Evolutionary conservation across 1,140 invertebrate genomes (phyloP), one percentile per base, ranked within the genome.

Genomic region (Drosophila nannoptera): DNA sequence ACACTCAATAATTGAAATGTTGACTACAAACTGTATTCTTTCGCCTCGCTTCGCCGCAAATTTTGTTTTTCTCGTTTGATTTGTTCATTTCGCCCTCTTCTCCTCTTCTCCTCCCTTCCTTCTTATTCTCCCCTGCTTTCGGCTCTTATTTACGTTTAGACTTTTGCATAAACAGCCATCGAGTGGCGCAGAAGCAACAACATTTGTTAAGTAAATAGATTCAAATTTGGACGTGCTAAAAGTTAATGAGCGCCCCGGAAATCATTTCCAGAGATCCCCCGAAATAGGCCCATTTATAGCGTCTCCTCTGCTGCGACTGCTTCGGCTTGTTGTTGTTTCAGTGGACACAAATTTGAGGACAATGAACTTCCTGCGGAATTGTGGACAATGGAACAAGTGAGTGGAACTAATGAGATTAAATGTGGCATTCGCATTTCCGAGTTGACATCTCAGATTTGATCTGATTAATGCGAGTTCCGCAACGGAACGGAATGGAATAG

Each of bases 191-290:
- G 48, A 42, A 55, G 49, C 54, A 70, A 53, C 33, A 42, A 71
- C 42, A 71, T 43, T 43, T 43, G 68, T 62, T 67, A 73, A 80
- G 63, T 80, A 76, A 80, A 80, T 80, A 80, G 72, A 73, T 81
- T 76, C 59, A 74, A 81, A 76, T 80, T 80, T 76, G 58, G 54
- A 71, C 64, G 64, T 71, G 69, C 69, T 71, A 67, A 71, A 71
- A 80, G 69, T 81, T 81, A 76, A 81, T 81, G 77, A 80, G 73
- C 69, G 65, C 36, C 65, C 78, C 74, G 78, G 78, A 81, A 81
- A 81, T 77, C 40, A 77, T 77, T 77, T 81, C 54, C 61, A 68
- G 58, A 63, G 55, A n/a, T 52, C 14, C 29, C 12, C 59, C 75
- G 58, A 56, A 55, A 33, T 56, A 56, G n/a, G 43, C 29, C 2